phyloP scores from a whole-genome alignment of 2,797 vertebrate species.

The Hirundo rustica region DNA sequence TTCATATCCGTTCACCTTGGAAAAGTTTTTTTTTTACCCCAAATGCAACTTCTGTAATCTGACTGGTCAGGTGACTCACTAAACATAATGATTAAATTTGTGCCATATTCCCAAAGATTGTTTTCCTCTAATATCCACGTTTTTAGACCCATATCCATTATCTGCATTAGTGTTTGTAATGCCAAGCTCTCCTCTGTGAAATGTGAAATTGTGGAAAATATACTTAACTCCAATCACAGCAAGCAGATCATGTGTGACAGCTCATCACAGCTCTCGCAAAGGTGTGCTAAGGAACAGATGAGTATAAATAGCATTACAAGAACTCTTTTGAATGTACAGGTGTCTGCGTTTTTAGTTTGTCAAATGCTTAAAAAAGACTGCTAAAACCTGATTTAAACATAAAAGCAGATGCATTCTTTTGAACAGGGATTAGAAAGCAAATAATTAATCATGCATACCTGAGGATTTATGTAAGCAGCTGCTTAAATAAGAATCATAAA shows the following conservation, averaged over 20 bases:
- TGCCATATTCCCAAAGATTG: neutral
- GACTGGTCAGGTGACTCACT: neutral
- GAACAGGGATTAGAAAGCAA: slow-evolving; percentile 52
- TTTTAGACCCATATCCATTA: neutral
- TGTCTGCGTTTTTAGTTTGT: slow-evolving; percentile 24
- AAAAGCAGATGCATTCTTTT: slow-evolving; percentile 4
- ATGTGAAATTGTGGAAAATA: neutral
- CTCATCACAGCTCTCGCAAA: neutral
- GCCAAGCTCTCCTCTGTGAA: neutral
- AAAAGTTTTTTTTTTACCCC: neutral
- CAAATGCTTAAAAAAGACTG: slow-evolving; percentile 17
- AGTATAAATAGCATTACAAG: neutral
- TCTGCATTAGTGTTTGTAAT: neutral
- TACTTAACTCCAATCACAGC: neutral
- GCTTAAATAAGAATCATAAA: slow-evolving; percentile 38
- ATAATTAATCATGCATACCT: slow-evolving; percentile 49
- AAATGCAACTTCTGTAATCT: neutral
- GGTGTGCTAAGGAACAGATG: neutral
- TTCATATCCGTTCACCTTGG: neutral
- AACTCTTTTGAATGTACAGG: neutral
- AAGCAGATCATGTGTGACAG: neutral
- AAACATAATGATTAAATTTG: neutral
- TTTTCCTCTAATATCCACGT: neutral
- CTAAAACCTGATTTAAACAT: slow-evolving; percentile 39
- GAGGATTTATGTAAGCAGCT: slow-evolving; percentile 55